Evolutionary conservation across 2,113 vertebrate genomes (phyloP), one percentile per base, ranked within the genome.

Genomic region (Noctilio leporinus): DNA sequence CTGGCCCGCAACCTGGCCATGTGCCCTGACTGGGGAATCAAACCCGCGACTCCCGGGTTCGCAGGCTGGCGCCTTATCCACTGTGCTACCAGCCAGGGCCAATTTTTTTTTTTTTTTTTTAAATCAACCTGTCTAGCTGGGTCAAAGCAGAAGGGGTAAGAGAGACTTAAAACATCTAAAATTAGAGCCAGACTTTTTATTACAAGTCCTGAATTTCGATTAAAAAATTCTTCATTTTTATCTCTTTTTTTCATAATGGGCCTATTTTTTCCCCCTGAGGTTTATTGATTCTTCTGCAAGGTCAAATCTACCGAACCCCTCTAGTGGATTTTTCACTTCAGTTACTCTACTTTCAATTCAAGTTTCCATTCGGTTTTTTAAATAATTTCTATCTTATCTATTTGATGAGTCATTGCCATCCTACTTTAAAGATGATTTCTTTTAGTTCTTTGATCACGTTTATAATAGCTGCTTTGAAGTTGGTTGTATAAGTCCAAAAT

Each of bases 401-500:
- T 83, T 84, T 91, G 69, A 49, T 65, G 10, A 62, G 43, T 86
- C 33, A 76, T 93, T 95, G 28, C 73, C 55, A 49, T 64, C 53
- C 89, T 72, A 76, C n/a, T 78, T 51, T 91, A 93, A 81, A 88
- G 33, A 64, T 92, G 38, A 19, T 69, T 95, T 76, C 38, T 95
- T 91, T 59, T 77, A 82, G 43, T 78, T 91, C 59, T 86, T 85
- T 85, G 62, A 80, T 43, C 35, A 65, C 86, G 26, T 81, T 88
- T 62, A 30, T 62, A 62, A 62, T 30, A 62, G 28, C 12, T 62
- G 59, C 59, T 30, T 62, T 62, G 59, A 62, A 83, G 8, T 86
- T 85, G 53, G 38, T 90, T 82, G 64, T 12, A 40, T 64, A 55
- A 75, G 35, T 84, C 64, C 65, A 87, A 87, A 90, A 93, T 73